These are phyloP conservation scores for Butorides virescens DNA, from an alignment of 2,113 vertebrate genomes.

Conservation along the genomic window DNA sequence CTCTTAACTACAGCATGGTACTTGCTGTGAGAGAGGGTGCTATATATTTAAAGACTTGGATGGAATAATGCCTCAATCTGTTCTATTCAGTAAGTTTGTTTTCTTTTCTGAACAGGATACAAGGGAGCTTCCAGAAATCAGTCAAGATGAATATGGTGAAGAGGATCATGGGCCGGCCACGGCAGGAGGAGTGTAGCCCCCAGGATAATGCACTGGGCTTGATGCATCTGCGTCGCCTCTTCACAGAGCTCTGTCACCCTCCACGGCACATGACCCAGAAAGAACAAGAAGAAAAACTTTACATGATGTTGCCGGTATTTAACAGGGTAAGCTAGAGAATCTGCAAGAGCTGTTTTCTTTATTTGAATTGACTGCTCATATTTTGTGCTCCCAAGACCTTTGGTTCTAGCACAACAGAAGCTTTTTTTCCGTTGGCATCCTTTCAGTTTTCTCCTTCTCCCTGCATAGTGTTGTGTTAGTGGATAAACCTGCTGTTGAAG, in stretches of 20 bases:
- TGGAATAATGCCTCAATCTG: background rate
- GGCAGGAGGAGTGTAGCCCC: slow-evolving; percentile 97
- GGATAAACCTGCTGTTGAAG: background rate
- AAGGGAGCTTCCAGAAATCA: slow-evolving; percentile 78
- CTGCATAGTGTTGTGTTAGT: background rate
- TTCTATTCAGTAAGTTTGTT: background rate
- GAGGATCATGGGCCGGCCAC: slow-evolving; percentile 96
- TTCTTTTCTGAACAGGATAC: slow-evolving; percentile 70
- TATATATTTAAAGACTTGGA: background rate
- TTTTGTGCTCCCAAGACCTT: background rate
- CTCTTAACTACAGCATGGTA: background rate
- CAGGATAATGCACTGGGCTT: slow-evolving; percentile 97
- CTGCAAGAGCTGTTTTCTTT: background rate
- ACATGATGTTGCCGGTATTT: slow-evolving; percentile 99
- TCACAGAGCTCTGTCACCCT: slow-evolving; percentile 95
- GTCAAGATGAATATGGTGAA: slow-evolving; percentile 99
- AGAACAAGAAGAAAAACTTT: slow-evolving; percentile 98
- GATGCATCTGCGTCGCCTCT: slow-evolving; percentile 97
- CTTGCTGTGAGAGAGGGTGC: background rate
- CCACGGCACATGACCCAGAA: slow-evolving; percentile 99
- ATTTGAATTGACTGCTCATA: background rate
- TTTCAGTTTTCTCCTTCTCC: background rate
- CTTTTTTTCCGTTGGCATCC: background rate
- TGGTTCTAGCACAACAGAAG: background rate
- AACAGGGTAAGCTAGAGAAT: slow-evolving; percentile 84